phyloP scores from a whole-genome alignment of 2,797 vertebrate genomes.

The Hydrocynus forskahlii region DNA sequence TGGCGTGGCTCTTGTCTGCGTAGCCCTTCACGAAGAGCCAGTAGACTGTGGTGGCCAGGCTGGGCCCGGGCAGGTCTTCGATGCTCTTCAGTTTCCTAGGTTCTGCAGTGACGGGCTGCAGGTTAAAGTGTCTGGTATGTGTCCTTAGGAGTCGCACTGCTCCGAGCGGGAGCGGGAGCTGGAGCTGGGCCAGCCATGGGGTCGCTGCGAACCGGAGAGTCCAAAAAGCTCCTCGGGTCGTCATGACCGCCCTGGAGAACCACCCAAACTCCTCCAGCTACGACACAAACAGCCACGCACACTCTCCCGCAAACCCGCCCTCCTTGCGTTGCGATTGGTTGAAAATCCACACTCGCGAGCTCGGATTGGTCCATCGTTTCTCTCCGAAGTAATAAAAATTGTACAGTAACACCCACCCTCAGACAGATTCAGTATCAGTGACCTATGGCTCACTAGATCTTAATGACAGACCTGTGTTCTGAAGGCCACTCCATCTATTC shows the following conservation, averaged over 20 bases:
- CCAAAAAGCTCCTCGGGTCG: background rate
- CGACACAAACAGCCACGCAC: no score
- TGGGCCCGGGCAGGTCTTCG: slow-evolving; percentile 76
- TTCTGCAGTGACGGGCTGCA: slow-evolving; percentile 37
- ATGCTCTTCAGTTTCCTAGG: slow-evolving; percentile 63
- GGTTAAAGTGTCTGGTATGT: slow-evolving; percentile 26
- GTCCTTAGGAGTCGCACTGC: slow-evolving; percentile 12
- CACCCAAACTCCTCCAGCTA: no score
- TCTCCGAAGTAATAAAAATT: no score
- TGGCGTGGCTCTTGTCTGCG: slow-evolving; percentile 70
- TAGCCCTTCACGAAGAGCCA: slow-evolving; percentile 77
- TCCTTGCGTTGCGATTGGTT: no score
- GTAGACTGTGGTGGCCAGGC: slow-evolving; percentile 64
- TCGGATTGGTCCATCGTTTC: no score
- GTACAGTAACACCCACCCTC: no score
- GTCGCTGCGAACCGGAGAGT: background rate
- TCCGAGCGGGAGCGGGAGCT: background rate
- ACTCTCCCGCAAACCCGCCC: no score
- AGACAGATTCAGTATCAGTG: no score
- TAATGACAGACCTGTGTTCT: no score
- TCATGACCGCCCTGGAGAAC: background rate
- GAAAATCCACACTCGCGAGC: no score
- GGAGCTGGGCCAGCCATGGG: background rate
- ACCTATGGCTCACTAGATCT: no score
- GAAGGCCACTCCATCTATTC: no score